phyloP scores from a whole-genome alignment of 2,888 invertebrate genomes.

The Alloscopus bannaensis region DNA sequence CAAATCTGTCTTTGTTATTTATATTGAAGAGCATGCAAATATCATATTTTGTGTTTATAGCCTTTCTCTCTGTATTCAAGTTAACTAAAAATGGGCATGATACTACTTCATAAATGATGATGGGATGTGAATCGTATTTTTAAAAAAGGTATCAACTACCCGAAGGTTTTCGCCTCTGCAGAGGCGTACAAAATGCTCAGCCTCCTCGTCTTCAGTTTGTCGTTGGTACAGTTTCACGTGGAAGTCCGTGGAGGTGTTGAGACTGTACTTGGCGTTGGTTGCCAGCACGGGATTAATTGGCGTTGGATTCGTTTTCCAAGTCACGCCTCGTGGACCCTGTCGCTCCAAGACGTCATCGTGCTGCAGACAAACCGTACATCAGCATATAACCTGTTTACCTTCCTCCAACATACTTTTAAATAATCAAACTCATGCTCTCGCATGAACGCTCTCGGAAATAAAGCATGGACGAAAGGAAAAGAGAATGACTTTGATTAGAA shows the following conservation, averaged over 20 bases:
- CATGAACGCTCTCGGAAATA: too few relatives aligned
- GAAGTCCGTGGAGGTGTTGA: slow-evolving; percentile 63
- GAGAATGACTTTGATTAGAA: too few relatives aligned
- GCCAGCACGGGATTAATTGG: slow-evolving; percentile 73
- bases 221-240: slow-evolving; percentile 70
- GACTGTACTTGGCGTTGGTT: slow-evolving; percentile 69
- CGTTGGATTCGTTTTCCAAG: slow-evolving; percentile 73
- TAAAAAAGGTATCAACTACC: slow-evolving; percentile 68
- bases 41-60: too few relatives aligned
- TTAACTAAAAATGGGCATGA: too few relatives aligned
- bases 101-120: too few relatives aligned
- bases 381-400: too few relatives aligned
- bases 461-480: too few relatives aligned
- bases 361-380: slow-evolving; percentile 69
- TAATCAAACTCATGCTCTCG: too few relatives aligned
- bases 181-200: slow-evolving; percentile 74
- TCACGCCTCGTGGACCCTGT: slow-evolving; percentile 73
- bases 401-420: too few relatives aligned
- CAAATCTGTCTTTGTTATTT: slow-evolving; percentile 3
- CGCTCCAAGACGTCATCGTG: slow-evolving; percentile 74
- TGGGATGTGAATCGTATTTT: too few relatives aligned
- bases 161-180: slow-evolving; percentile 74
- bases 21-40: too few relatives aligned
- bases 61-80: too few relatives aligned
- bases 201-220: slow-evolving; percentile 74